Percentiles rank a stretch among this genome's conserved stretches.
Conservation (phyloP, 2,797 vertebrate species). For the Galaxias olidus region DNA sequence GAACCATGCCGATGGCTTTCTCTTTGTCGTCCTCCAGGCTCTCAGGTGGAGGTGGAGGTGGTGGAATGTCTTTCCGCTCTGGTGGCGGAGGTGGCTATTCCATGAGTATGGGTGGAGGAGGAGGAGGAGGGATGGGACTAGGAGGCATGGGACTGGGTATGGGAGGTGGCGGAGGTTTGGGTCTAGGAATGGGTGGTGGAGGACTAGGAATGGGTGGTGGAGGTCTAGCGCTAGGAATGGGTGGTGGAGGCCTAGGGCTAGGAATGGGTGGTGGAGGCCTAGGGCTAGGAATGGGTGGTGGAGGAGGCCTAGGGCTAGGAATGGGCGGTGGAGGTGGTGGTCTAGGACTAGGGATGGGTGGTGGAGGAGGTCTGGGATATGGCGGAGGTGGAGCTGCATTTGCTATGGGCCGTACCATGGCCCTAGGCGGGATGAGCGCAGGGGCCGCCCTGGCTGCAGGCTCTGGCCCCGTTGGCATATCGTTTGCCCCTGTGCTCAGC, state of each 20-base stretch:
- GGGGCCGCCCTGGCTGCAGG: conserved; percentile 32
- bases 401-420: conserved; percentile 46
- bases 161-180: conserved; percentile 12
- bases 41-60: conserved; percentile 5
- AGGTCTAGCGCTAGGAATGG: conserved; percentile 8
- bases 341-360: neutral
- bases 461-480: neutral
- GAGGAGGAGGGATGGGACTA: neutral
- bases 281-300: conserved; percentile 4
- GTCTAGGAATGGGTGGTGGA: neutral
- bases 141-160: conserved; percentile 15
- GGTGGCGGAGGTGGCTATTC: neutral
- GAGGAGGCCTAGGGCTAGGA: conserved; percentile 14
- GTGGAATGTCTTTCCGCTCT: conserved; percentile 3
- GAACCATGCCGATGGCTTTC: conserved; percentile 2
- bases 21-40: neutral
- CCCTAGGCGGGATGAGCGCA: conserved; percentile 34
- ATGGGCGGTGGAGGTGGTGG: conserved; percentile 8
- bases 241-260: neutral
- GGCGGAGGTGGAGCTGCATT: conserved; percentile 38
- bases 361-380: neutral
- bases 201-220: conserved; percentile 17
- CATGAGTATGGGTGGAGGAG: neutral
- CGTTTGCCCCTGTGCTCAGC: conserved; percentile 32
- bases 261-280: conserved; percentile 12